These are phyloP conservation scores for Antheraea pernyi DNA, from an alignment of 1,140 invertebrate genomes.

Conservation along the genomic window DNA sequence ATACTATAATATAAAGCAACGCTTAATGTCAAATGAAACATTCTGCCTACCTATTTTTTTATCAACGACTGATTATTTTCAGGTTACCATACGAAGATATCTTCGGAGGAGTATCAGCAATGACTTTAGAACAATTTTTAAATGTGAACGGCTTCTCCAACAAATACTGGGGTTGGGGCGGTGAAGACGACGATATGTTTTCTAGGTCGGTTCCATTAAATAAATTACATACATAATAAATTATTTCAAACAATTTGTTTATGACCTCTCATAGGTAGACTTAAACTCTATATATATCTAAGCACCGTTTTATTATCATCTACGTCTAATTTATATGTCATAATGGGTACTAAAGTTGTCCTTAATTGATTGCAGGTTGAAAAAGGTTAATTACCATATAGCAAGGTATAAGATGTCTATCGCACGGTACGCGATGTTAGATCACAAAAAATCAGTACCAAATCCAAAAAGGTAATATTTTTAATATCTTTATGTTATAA, in stretches of 20 bases:
- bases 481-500: not conserved
- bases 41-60: too few relatives aligned
- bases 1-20: too few relatives aligned
- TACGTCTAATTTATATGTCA: too few relatives aligned
- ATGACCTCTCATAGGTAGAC: too few relatives aligned
- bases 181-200: slow-evolving; percentile 96
- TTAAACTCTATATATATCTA: too few relatives aligned
- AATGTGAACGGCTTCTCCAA: slow-evolving; percentile 95
- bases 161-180: slow-evolving; percentile 96
- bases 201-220: slow-evolving; percentile 79
- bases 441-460: slow-evolving; percentile 92
- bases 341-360: not conserved
- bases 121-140: slow-evolving; percentile 89
- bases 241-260: too few relatives aligned
- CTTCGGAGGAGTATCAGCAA: slow-evolving; percentile 94
- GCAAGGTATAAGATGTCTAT: slow-evolving; percentile 92
- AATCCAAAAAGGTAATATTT: slow-evolving; percentile 89
- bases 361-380: slow-evolving; percentile 77
- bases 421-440: slow-evolving; percentile 94
- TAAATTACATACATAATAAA: not conserved
- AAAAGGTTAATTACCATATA: slow-evolving; percentile 89
- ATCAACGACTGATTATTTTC: slow-evolving; percentile 25
- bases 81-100: slow-evolving; percentile 93
- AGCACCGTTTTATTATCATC: not conserved
- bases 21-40: not conserved